A percentile compares a stretch with the other conserved stretches of the same genome.
phyloP scores from a whole-genome alignment of 2,888 invertebrate genomes.

The Melanostoma mellinum region DNA sequence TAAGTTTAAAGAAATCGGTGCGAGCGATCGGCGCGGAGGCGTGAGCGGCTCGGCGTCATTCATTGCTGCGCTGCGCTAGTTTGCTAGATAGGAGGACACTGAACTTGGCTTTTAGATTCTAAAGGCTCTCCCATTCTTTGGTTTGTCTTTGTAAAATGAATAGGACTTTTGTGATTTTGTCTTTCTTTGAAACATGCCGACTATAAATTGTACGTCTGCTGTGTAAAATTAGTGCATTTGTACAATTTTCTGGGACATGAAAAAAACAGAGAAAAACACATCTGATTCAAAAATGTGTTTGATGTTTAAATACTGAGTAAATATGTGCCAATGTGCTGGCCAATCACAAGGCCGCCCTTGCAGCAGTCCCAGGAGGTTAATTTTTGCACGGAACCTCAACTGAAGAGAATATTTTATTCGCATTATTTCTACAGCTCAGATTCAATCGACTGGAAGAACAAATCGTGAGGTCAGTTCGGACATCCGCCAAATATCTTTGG shows the following conservation, averaged over 20 bases:
- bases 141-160: slow-evolving; percentile 24
- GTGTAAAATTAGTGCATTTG: no score
- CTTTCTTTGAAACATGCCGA: background rate
- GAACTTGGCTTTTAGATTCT: slow-evolving; percentile 6
- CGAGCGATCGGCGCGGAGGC: background rate
- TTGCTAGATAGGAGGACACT: slow-evolving; percentile 22
- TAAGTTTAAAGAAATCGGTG: slow-evolving; percentile 9
- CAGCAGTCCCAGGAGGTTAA: no score
- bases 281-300: no score
- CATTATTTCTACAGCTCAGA: slow-evolving; percentile 26
- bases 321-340: no score
- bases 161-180: slow-evolving; percentile 14
- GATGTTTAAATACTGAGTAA: no score
- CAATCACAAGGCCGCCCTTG: no score
- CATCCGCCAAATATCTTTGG: slow-evolving; percentile 29
- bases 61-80: background rate
- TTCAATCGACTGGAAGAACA: slow-evolving; percentile 20
- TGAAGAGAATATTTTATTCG: slow-evolving; percentile 25
- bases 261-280: no score
- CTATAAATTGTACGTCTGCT: no score
- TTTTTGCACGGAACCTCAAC: background rate
- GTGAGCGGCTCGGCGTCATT: slow-evolving; percentile 26
- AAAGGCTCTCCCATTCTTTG: slow-evolving; percentile 30
- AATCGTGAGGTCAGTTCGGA: slow-evolving; percentile 47
- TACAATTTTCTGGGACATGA: no score